A percentile compares a stretch with the other conserved stretches of the same genome.
phyloP scores from a whole-genome alignment of 2,888 invertebrate species.

The Amorpha juglandis region DNA sequence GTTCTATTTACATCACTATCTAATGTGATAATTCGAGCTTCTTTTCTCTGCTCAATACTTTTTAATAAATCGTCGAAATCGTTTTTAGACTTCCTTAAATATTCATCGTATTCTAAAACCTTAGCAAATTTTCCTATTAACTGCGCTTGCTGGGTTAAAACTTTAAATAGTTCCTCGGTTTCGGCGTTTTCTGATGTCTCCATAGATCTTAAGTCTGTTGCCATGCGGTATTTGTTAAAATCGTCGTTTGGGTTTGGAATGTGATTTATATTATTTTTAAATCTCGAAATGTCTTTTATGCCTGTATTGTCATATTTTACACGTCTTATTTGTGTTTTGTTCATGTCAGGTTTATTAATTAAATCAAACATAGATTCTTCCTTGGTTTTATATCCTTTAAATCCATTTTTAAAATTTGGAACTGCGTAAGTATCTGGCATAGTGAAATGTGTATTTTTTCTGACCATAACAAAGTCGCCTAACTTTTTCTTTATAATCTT shows the following conservation, averaged over 20 bases:
- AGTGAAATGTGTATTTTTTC: constrained; percentile 41
- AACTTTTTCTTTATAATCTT: constrained; percentile 40
- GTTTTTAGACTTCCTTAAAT: background rate
- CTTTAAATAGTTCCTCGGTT: constrained; percentile 26
- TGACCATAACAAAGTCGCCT: constrained; percentile 44
- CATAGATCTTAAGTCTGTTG: background rate
- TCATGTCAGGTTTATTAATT: background rate
- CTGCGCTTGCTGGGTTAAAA: constrained; percentile 41
- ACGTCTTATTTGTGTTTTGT: background rate
- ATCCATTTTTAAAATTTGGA: background rate
- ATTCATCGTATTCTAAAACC: constrained; percentile 30
- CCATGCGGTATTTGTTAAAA: background rate
- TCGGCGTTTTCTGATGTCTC: background rate
- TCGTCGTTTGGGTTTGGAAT: background rate
- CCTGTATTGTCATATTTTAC: no score
- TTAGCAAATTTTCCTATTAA: constrained; percentile 40
- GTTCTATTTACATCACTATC: constrained; percentile 8
- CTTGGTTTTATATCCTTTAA: background rate
- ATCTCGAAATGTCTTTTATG: background rate
- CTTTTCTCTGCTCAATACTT: constrained; percentile 28
- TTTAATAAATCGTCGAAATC: constrained; percentile 42
- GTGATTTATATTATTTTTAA: background rate
- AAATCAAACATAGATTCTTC: background rate
- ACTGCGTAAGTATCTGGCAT: constrained; percentile 32
- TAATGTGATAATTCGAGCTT: background rate